Evolutionary conservation across 2,888 invertebrate species (phyloP), one percentile per base, ranked within the genome.

Genomic region (Microplitis manilae): DNA sequence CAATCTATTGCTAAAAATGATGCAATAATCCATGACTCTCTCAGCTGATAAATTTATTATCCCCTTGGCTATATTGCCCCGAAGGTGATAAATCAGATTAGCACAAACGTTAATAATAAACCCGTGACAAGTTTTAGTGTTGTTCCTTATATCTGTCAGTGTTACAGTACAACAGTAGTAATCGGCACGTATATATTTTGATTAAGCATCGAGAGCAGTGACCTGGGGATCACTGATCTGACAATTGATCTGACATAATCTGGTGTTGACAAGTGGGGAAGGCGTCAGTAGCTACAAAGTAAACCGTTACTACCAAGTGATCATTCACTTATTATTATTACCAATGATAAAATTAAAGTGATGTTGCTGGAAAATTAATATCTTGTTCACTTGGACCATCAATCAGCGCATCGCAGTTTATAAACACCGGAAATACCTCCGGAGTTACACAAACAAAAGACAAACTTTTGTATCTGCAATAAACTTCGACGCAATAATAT

Each of bases 161-260:
- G 13, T 20, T 30, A 13, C 38, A 65, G 20, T 65, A 2, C 13
- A 38, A 30, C 30, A 50, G 41, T 30, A 65, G 30, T 65, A 30
- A 30, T 30, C 30, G 30, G 4, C 30, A 30, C 30, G 30, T 30
- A 30, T 13, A 38, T 65, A 65, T 65, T 65, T 30, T 65, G 9
- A 65, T 65, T 65, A 17, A 68, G 40, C 39, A 40, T 68, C 50
- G 68, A 40, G 68, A 68, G 68, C 50, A 68, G 50, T 68, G 68
- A 68, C 59, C 70, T 13, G 5, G 7, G 62, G 76, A 67, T 76
- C 76, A 76, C n/a, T 72, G 76, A 60, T 67, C 76, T 15, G 61
- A 20, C 71, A 76, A 76, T 76, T 76, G 76, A 68, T 67, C 76
- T 76, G 76, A 76, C 76, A 76, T 76, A 76, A 76, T 76, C 76